Evolutionary conservation across 92 coral and sea anemone genomes (phyloP).

Genomic region (Actinernus sp.): DNA sequence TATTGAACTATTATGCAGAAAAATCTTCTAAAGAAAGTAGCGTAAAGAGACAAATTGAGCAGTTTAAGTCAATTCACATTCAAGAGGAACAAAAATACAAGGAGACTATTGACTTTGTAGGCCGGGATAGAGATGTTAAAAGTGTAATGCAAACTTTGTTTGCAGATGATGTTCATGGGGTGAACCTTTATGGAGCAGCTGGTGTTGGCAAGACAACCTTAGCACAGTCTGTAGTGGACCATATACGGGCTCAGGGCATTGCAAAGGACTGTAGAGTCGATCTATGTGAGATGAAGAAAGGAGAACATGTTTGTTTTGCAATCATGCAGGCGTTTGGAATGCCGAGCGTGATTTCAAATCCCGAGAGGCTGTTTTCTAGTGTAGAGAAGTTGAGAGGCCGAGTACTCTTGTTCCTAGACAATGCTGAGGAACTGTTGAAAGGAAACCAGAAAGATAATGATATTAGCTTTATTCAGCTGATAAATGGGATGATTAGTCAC

Average conservation of each 20-base stretch:
- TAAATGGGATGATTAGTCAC: constrained; percentile 8
- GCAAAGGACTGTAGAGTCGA: constrained; percentile 17
- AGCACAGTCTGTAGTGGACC: constrained; percentile 26
- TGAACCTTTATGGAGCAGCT: constrained; percentile 51
- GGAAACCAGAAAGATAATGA: background rate
- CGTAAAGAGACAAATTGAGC: background rate
- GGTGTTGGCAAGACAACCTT: constrained; percentile 76
- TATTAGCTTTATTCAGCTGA: background rate
- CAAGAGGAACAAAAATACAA: background rate
- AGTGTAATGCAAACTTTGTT: constrained; percentile 1
- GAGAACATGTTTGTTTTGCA: constrained; percentile 17
- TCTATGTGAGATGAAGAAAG: constrained; percentile 19
- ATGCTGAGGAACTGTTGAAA: constrained; percentile 1
- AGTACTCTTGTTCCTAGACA: constrained; percentile 5
- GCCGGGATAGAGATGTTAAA: constrained; percentile 27
- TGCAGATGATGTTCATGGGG: constrained; percentile 6
- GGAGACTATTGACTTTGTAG: constrained; percentile 7
- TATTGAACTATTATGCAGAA: constrained; percentile 9
- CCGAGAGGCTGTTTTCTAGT: no score
- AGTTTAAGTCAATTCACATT: background rate
- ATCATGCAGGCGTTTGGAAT: constrained; percentile 25
- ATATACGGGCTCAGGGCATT: constrained; percentile 1
- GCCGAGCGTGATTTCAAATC: constrained; percentile 12
- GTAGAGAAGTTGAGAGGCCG: no score
- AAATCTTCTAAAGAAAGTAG: background rate